Evolutionary conservation across 2,797 vertebrate species (phyloP), one percentile per base, ranked within the genome.

Genomic region (Ctenopoma multispine): DNA sequence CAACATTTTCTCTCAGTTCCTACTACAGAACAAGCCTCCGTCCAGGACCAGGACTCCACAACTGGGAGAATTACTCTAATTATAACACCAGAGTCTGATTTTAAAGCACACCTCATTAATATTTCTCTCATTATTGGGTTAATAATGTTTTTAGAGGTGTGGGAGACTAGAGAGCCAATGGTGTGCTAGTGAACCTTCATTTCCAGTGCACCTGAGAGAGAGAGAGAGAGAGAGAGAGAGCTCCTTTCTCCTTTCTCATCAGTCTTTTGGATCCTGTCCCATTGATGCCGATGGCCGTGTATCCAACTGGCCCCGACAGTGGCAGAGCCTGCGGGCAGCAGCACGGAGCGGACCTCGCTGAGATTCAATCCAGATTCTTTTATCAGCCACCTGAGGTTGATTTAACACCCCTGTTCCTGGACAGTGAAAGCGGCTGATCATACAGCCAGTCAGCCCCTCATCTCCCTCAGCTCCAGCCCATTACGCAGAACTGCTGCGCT

Each of bases 41-140:
- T 94, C 92, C 92, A 90, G 86, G 92, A 89, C 84, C 92, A 82
- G 89, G 90, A 89, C 90, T 93, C 89, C 47, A 91, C 92, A 91
- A 90, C 92, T 92, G 92, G 93, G 93, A 92, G 90, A 90, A 88
- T 90, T 68, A 82, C 83, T 91, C 93, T 93, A 93, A 94, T 93
- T 94, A 92, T 90, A 91, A 86, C 86, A 81, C 63, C 77, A 67
- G 77, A 92, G 88, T 93, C 88, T 87, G 83, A 91, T 92, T 93
- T 72, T 82, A 89, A 84, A 88, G 85, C 85, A 88, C 88, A 88
- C 86, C 87, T 92, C 89, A 86, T 91, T 90, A 92, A 86, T 88
- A 87, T 79, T 80, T 89, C 70, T 87, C 75, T 90, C 83, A 82
- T 90, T 90, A 90, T 88, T 87, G 88, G 87, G 84, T 88, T 89